Evolutionary conservation across 2,888 invertebrate species (phyloP).

Genomic region (Willowsia nigromaculata): DNA sequence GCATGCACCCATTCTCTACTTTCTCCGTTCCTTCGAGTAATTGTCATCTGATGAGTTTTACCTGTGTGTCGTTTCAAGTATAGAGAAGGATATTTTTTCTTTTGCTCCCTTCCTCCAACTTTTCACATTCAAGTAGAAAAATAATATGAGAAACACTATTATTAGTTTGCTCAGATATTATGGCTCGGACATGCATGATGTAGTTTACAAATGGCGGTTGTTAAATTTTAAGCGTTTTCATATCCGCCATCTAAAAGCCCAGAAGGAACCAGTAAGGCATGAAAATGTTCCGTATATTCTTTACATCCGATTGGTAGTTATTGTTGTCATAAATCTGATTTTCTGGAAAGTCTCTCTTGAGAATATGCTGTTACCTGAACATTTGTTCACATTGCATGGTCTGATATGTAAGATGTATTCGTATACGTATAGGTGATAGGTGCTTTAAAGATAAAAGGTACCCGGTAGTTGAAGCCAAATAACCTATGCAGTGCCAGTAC

Average conservation of each 20-base stretch:
- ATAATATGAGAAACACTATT: too few relatives aligned
- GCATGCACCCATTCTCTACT: not conserved
- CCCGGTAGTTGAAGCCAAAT: too few relatives aligned
- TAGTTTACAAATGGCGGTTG: not conserved
- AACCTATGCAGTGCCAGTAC: too few relatives aligned
- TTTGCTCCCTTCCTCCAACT: too few relatives aligned
- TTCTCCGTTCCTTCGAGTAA: not conserved
- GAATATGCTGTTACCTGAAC: conserved; percentile 11
- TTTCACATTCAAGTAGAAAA: too few relatives aligned
- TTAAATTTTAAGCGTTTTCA: conserved; percentile 19
- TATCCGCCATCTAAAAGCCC: not conserved
- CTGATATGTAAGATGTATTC: too few relatives aligned
- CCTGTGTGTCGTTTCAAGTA: not conserved
- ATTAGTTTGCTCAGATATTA: not conserved
- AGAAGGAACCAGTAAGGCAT: not conserved
- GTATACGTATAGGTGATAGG: too few relatives aligned
- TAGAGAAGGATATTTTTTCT: too few relatives aligned
- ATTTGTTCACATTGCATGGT: too few relatives aligned
- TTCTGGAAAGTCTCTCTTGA: conserved; percentile 58
- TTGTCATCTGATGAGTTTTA: conserved; percentile 51
- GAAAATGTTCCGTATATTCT: not conserved
- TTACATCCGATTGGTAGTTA: conserved; percentile 56
- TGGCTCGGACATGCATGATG: not conserved
- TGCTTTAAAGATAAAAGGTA: not conserved
- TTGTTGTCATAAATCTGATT: conserved; percentile 69